These are phyloP conservation scores for Podarcis lilfordi DNA, from an alignment of 2,797 vertebrate species.

Conservation along the genomic window DNA sequence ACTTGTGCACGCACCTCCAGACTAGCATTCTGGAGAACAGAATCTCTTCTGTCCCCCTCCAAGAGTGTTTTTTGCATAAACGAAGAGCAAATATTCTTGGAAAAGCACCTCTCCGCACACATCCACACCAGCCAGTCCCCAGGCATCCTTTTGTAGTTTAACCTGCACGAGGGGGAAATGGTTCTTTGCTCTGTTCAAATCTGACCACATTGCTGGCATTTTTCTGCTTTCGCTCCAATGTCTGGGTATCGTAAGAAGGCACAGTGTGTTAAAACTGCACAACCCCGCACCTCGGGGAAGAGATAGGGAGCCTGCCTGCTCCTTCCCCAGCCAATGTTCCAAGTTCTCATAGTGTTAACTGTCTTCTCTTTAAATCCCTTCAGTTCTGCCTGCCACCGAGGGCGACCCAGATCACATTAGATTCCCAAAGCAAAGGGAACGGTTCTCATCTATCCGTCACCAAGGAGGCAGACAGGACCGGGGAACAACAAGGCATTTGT, in stretches of 20 bases:
- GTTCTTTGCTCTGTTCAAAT: slow-evolving; percentile 62
- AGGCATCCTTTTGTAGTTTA: slow-evolving; percentile 60
- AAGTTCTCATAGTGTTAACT: slow-evolving; percentile 73
- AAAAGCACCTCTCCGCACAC: background rate
- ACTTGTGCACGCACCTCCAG: background rate
- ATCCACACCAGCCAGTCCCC: background rate
- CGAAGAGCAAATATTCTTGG: background rate
- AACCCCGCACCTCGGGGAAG: slow-evolving; percentile 62
- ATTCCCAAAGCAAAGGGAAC: slow-evolving; percentile 83
- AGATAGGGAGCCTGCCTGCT: slow-evolving; percentile 8
- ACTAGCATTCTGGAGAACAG: background rate
- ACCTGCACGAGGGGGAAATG: slow-evolving; percentile 44
- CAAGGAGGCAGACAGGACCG: slow-evolving; percentile 84
- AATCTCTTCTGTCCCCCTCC: background rate
- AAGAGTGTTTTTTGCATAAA: background rate
- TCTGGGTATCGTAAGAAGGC: slow-evolving; percentile 51
- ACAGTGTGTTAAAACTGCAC: slow-evolving; percentile 50
- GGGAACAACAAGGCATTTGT: slow-evolving; percentile 91
- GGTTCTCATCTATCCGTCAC: slow-evolving; percentile 89
- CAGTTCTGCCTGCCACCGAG: slow-evolving; percentile 68
- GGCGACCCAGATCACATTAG: slow-evolving; percentile 86
- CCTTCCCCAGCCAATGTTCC: background rate
- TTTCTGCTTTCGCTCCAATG: slow-evolving; percentile 35
- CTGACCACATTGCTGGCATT: background rate
- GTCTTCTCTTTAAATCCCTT: slow-evolving; percentile 53